Evolutionary conservation across 2,113 vertebrate genomes (phyloP).

Genomic region (Sardina pilchardus): DNA sequence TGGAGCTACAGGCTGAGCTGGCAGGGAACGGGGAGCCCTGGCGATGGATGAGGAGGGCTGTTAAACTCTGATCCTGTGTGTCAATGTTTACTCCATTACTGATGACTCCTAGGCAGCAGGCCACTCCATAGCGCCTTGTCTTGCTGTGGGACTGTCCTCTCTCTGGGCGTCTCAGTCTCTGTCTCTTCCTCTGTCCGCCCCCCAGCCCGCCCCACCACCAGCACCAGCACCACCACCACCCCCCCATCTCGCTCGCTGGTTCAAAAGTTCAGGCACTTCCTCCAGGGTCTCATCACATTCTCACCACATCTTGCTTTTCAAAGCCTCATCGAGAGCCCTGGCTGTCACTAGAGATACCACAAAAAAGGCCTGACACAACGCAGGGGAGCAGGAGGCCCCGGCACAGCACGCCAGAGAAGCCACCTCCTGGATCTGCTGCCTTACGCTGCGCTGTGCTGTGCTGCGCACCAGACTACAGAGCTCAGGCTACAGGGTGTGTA

Average conservation of each 20-base stretch:
- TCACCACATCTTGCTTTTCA: conserved; percentile 70
- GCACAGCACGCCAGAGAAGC: conserved; percentile 61
- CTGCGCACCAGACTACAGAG: conserved; percentile 35
- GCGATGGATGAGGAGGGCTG: background rate
- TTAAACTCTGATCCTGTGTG: conserved; percentile 65
- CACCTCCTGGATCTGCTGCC: conserved; percentile 72
- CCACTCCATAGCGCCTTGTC: conserved; percentile 66
- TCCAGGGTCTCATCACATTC: conserved; percentile 73
- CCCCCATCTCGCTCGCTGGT: conserved; percentile 44
- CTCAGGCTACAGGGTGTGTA: conserved; percentile 57
- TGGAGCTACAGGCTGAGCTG: conserved; percentile 43
- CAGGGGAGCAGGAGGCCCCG: conserved; percentile 72
- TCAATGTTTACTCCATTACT: conserved; percentile 74
- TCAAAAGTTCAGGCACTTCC: conserved; percentile 77
- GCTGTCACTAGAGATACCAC: conserved; percentile 79
- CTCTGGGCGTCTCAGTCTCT: background rate
- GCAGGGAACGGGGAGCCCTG: conserved; percentile 34
- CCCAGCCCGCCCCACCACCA: background rate
- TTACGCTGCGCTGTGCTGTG: background rate
- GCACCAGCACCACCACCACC: background rate
- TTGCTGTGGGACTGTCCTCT: conserved; percentile 53
- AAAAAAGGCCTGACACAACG: conserved; percentile 83
- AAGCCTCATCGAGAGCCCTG: conserved; percentile 62
- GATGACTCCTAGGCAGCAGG: conserved; percentile 66
- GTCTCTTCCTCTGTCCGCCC: conserved; percentile 7